Conservation (phyloP, 2,888 invertebrate genomes). For the Nipponacmea schrenckii region DNA sequence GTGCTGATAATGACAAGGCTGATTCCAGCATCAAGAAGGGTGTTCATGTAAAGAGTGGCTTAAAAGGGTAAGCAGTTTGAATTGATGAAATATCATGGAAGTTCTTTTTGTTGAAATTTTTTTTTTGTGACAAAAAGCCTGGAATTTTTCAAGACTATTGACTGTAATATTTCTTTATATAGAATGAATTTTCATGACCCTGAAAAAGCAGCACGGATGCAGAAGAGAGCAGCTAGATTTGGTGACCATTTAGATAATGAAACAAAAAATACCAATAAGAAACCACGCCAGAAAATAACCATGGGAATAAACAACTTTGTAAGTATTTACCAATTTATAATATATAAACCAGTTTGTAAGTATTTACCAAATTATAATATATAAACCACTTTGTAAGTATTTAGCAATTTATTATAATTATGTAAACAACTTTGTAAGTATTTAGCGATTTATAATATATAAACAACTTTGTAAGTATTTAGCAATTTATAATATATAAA, state of each 20-base stretch:
- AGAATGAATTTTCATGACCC: conserved; percentile 48
- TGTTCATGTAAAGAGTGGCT: not conserved
- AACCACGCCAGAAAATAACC: conserved; percentile 39
- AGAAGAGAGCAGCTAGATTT: conserved; percentile 90
- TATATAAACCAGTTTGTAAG: too few relatives aligned
- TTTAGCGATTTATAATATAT: not conserved
- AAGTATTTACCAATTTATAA: conserved; percentile 27
- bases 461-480: conserved; percentile 29
- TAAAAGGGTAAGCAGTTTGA: conserved; percentile 9
- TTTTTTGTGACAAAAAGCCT: too few relatives aligned
- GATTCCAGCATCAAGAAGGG: not conserved
- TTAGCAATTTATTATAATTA: conserved; percentile 1
- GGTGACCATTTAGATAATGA: conserved; percentile 52
- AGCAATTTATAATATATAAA: conserved; percentile 13
- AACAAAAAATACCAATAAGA: conserved; percentile 28
- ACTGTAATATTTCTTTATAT: conserved; percentile 6
- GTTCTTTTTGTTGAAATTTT: too few relatives aligned
- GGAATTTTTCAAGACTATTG: too few relatives aligned
- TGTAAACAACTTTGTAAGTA: not conserved
- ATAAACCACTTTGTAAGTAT: conserved; percentile 9
- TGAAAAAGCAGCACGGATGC: conserved; percentile 50
- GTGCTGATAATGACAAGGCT: conserved; percentile 21
- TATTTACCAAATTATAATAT: too few relatives aligned
- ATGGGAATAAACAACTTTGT: conserved; percentile 58
- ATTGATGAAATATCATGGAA: too few relatives aligned